Base-by-base conservation (phyloP, 2,113 vertebrate species). In the Serilophus lunatus region DNA sequence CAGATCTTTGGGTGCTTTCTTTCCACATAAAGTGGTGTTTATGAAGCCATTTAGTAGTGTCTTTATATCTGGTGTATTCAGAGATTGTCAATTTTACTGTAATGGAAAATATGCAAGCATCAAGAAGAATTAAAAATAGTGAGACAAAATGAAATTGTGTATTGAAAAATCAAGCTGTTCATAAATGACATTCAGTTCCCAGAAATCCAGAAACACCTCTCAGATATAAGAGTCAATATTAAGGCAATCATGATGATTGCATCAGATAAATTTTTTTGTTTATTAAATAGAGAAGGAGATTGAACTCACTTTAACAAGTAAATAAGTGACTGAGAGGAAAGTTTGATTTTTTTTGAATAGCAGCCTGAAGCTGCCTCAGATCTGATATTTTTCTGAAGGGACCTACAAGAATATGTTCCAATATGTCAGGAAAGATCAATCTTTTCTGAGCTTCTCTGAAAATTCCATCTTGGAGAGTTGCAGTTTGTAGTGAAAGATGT, bases 141-240 rank as follows among this genome's bases (percentile, higher is more conserved):
- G 26, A 53, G 72, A 91, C 49, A 80, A 95, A 92, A 88, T 56
- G 40, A 91, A 92, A 85, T 29, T 38, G 19, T 64, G 22, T 86
- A 82, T 91, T 91, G 81, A 89, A 90, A 92, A 91, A 82, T 92
- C 93, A 94, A 91, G 72, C 47, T 92, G 35, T 79, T 92, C 53
- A 31, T 83, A 92, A 96, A 72, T 36, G 86, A 53, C 44, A 51
- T 90, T 88, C 50, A 76, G 16, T 54, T 28, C 31, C 15, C 28
- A 91, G 60, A 95, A 94, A 86, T 82, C n/a, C n/a, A 72, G 84
- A 91, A 90, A 87, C n/a, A 28, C 42, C 69, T 94, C 23, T 15
- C 54, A 84, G 83, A 70, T 66, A 81, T 19, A 15, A 38, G n/a
- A 93, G 69, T 88, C 93, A 84, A 95, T 96, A 90, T 50, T 84